Percentiles rank a stretch among this genome's conserved stretches.
These are phyloP conservation scores for Uropetala carovei DNA, from an alignment of 2,888 invertebrate species.

Conservation along the genomic window DNA sequence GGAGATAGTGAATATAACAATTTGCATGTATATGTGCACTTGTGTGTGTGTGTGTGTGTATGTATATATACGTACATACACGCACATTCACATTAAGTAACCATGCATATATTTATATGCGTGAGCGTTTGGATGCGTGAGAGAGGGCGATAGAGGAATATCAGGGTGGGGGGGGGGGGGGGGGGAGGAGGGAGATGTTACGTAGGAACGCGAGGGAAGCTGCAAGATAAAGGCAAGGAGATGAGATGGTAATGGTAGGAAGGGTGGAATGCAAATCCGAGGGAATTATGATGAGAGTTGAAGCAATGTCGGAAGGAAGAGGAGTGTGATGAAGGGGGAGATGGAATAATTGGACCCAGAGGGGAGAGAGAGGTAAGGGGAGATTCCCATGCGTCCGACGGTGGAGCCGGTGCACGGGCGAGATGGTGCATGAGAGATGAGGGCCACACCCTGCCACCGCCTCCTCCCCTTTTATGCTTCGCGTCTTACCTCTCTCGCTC, in stretches of 20 bases:
- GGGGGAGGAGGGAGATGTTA: constrained; percentile 6
- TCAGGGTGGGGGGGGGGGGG: neutral
- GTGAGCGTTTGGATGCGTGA: neutral
- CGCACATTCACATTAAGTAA: neutral
- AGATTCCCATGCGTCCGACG: constrained; percentile 8
- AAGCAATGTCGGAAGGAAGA: neutral
- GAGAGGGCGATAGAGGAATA: neutral
- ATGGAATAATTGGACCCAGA: constrained; percentile 55
- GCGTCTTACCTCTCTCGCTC: neutral
- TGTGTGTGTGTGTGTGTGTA: neutral
- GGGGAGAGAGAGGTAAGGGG: too few relatives aligned
- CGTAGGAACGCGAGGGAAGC: constrained; percentile 7
- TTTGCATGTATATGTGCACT: too few relatives aligned
- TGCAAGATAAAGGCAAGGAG: constrained; percentile 39
- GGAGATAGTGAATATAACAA: too few relatives aligned
- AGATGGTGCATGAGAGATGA: constrained; percentile 55
- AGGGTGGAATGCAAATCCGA: constrained; percentile 55
- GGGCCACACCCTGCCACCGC: neutral
- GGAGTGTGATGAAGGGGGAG: constrained; percentile 31
- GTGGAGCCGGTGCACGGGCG: constrained; percentile 40
- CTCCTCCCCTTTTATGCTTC: neutral
- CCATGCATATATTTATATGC: neutral
- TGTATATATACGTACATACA: neutral
- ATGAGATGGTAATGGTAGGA: constrained; percentile 51
- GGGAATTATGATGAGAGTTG: constrained; percentile 56